Evolutionary conservation across 2,888 invertebrate genomes (phyloP).

Genomic region (Notodonta ziczac): DNA sequence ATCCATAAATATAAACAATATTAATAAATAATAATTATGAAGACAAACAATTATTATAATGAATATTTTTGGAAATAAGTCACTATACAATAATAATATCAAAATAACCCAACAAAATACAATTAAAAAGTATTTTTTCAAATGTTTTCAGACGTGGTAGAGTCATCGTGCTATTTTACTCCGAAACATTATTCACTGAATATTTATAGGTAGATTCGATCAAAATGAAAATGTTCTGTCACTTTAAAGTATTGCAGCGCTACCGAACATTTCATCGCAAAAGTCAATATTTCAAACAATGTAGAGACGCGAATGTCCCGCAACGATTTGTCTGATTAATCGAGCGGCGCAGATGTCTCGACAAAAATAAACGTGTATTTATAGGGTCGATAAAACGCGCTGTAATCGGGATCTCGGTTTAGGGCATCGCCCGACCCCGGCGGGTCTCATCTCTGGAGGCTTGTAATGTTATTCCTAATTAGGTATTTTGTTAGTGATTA

Average conservation of each 20-base stretch:
- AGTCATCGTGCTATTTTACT: no score
- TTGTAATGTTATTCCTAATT: background rate
- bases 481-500: no score
- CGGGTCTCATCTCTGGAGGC: background rate
- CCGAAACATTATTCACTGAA: no score
- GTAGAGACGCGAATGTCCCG: constrained; percentile 14
- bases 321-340: constrained; percentile 33
- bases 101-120: no score
- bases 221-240: background rate
- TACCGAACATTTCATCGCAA: constrained; percentile 20
- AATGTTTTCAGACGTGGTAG: no score
- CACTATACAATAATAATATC: no score
- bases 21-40: no score
- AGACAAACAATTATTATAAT: no score
- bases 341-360: constrained; percentile 54
- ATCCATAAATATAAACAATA: no score
- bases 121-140: no score
- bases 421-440: constrained; percentile 7
- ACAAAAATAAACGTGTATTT: constrained; percentile 51
- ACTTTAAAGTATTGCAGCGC: constrained; percentile 1
- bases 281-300: constrained; percentile 32
- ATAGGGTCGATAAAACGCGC: constrained; percentile 43
- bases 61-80: no score
- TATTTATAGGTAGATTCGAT: background rate
- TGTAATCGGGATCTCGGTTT: constrained; percentile 37